phyloP scores from a whole-genome alignment of 2,797 vertebrate species.

The Ciconia nigra region DNA sequence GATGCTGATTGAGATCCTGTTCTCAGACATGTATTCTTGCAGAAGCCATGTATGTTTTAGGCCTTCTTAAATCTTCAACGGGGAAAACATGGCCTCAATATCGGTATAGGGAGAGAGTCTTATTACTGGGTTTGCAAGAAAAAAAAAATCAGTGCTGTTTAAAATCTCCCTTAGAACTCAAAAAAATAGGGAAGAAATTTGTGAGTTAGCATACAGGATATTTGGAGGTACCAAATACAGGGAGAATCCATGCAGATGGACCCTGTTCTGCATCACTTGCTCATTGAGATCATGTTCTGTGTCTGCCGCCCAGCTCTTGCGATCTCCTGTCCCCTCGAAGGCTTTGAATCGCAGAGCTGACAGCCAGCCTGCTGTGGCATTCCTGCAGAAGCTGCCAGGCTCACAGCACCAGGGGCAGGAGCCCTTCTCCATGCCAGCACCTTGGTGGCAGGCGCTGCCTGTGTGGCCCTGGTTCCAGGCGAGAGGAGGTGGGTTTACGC shows the following conservation, averaged over 20 bases:
- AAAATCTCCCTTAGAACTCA: not conserved
- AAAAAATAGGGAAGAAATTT: not conserved
- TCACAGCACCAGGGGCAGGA: not conserved
- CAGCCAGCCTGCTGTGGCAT: rapidly evolving
- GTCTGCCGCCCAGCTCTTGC: not conserved
- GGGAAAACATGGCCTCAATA: not conserved
- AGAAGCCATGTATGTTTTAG: not conserved
- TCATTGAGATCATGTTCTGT: rapidly evolving
- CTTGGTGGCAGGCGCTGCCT: not conserved
- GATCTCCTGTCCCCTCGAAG: not conserved
- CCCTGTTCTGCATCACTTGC: not conserved
- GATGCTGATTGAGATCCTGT: not conserved
- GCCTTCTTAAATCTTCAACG: not conserved
- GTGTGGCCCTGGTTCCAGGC: rapidly evolving
- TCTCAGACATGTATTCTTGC: not conserved
- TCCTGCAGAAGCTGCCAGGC: not conserved
- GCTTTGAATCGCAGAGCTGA: not conserved
- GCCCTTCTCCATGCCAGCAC: rapidly evolving
- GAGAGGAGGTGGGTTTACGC: not conserved
- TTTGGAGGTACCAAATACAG: not conserved
- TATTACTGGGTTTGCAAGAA: not conserved
- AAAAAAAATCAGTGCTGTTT: not conserved
- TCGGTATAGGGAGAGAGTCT: not conserved
- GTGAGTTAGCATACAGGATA: rapidly evolving
- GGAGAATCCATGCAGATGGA: not conserved